These are phyloP conservation scores for Mormyrops boulengeri DNA, from an alignment of 2,797 vertebrate species.

Conservation along the genomic window DNA sequence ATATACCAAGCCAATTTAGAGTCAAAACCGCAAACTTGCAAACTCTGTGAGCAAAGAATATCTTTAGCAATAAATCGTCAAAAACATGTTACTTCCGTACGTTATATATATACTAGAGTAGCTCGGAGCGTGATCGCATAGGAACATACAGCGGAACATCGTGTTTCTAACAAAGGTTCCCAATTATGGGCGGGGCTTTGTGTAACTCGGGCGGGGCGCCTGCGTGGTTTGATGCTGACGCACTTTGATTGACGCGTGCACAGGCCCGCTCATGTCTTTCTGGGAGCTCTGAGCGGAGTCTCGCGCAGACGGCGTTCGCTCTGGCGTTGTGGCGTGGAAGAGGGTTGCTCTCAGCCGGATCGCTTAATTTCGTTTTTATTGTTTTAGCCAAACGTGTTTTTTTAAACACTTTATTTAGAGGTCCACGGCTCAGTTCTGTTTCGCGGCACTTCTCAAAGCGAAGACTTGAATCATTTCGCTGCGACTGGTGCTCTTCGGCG, in stretches of 20 bases:
- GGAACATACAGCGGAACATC: background rate
- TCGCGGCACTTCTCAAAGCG: background rate
- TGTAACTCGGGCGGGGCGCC: background rate
- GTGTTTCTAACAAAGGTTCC: slow-evolving; percentile 2
- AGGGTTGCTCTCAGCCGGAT: background rate
- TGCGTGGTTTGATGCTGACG: slow-evolving; percentile 25
- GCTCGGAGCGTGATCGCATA: background rate
- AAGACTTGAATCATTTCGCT: background rate
- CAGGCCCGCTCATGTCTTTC: background rate
- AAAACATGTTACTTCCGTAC: background rate
- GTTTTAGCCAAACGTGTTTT: background rate
- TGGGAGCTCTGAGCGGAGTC: slow-evolving; percentile 32
- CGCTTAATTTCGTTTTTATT: background rate
- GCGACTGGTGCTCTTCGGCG: background rate
- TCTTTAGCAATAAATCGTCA: background rate
- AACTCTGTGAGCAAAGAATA: background rate
- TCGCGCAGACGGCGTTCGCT: slow-evolving; percentile 43
- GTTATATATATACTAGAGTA: background rate
- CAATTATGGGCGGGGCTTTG: slow-evolving; percentile 1
- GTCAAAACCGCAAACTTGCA: background rate
- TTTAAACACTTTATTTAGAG: background rate
- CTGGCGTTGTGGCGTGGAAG: slow-evolving; percentile 36
- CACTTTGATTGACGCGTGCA: slow-evolving; percentile 37
- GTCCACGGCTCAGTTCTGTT: background rate
- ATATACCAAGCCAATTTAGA: background rate